These are phyloP conservation scores for Zootermopsis nevadensis DNA, from an alignment of 2,888 invertebrate species.

Conservation along the genomic window DNA sequence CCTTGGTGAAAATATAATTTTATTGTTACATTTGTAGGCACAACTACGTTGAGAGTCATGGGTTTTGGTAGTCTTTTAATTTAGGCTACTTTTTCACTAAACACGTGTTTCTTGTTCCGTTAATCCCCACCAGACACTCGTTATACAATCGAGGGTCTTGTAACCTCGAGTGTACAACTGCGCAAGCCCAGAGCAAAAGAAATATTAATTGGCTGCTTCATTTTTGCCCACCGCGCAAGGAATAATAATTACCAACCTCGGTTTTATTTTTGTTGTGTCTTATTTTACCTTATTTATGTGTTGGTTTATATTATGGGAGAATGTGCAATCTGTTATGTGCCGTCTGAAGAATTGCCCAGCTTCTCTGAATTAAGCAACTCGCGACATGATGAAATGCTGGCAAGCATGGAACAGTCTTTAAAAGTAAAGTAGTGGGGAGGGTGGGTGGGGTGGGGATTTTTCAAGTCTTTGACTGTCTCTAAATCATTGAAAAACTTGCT, in stretches of 20 bases:
- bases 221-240: slow-evolving; percentile 23
- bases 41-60: no score
- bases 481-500: not conserved
- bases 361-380: slow-evolving; percentile 6
- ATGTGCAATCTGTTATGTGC: slow-evolving; percentile 26
- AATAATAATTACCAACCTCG: slow-evolving; percentile 23
- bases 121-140: not conserved
- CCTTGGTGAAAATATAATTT: no score
- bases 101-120: not conserved
- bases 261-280: slow-evolving; percentile 25
- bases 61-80: no score
- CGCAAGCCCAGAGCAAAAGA: slow-evolving; percentile 4
- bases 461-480: not conserved
- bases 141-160: not conserved
- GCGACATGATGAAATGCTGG: slow-evolving; percentile 34
- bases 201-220: slow-evolving; percentile 37
- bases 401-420: not conserved
- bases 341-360: not conserved
- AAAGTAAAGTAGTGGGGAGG: not conserved
- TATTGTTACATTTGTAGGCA: no score
- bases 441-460: no score
- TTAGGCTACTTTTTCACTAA: not conserved
- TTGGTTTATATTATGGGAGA: slow-evolving; percentile 32
- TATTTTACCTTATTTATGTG: slow-evolving; percentile 34
- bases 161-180: not conserved